Conservation (phyloP, 2,888 invertebrate species). For the Linnaemya vulpina region DNA sequence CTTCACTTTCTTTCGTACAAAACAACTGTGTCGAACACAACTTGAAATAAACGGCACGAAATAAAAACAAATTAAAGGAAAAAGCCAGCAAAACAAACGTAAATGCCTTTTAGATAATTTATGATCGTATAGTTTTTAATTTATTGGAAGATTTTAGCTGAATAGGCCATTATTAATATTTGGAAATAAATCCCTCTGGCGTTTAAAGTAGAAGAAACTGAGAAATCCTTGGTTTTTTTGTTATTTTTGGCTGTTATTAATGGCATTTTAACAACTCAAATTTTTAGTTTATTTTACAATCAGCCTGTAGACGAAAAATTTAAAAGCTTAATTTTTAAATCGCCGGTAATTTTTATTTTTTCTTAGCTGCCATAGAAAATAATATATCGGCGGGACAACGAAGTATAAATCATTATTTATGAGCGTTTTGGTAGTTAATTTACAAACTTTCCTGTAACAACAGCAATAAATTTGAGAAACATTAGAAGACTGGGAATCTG, state of each 20-base stretch:
- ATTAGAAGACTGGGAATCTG: no score
- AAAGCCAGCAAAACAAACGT: neutral
- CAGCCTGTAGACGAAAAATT: no score
- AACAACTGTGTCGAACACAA: neutral
- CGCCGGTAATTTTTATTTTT: no score
- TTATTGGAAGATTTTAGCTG: constrained; percentile 42
- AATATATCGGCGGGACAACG: no score
- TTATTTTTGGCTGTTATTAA: neutral
- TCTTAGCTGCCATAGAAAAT: no score
- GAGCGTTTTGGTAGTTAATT: no score
- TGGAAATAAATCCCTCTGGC: constrained; percentile 20
- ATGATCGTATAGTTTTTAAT: constrained; percentile 42
- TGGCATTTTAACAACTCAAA: neutral
- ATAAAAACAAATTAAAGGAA: neutral
- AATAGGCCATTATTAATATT: constrained; percentile 40
- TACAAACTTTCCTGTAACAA: no score
- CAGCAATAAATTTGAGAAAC: no score
- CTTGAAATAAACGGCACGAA: neutral
- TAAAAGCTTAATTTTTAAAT: no score
- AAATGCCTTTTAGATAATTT: constrained; percentile 33
- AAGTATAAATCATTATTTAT: no score
- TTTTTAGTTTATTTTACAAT: constrained; percentile 5
- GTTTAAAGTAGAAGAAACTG: neutral
- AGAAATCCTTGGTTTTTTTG: neutral
- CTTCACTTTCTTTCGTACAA: neutral